These are phyloP conservation scores for Busseola fusca DNA, from an alignment of 2,888 invertebrate genomes.

Conservation along the genomic window DNA sequence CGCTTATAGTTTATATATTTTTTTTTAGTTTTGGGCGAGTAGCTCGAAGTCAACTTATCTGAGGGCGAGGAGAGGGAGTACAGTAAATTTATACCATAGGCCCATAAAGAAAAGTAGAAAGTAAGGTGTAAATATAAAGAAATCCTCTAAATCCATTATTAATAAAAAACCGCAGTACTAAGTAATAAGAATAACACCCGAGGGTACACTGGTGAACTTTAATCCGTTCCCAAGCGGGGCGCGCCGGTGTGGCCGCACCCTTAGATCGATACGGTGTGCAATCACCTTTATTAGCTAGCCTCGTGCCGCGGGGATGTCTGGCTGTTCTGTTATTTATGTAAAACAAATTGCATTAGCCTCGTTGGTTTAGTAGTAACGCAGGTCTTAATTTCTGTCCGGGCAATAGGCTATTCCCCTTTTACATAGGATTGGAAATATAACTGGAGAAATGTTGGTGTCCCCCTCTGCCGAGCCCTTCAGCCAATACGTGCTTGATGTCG, in stretches of 20 bases:
- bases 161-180: constrained; percentile 20
- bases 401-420: not conserved
- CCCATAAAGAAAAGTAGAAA: not conserved
- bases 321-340: constrained; percentile 43
- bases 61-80: not conserved
- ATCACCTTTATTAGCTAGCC: constrained; percentile 52
- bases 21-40: no score
- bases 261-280: constrained; percentile 65
- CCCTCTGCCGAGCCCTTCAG: no score
- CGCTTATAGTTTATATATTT: no score
- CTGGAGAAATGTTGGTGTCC: no score
- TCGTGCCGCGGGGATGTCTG: constrained; percentile 22
- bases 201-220: constrained; percentile 45
- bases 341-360: constrained; percentile 36
- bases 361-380: constrained; percentile 6
- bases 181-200: constrained; percentile 27
- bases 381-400: not conserved
- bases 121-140: constrained; percentile 6
- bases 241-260: constrained; percentile 66
- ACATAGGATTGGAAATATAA: not conserved
- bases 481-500: not conserved
- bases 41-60: no score
- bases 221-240: constrained; percentile 43
- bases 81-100: not conserved
- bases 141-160: constrained; percentile 12